phyloP scores from a whole-genome alignment of 2,888 invertebrate species.

The Apocheima hispidaria region DNA sequence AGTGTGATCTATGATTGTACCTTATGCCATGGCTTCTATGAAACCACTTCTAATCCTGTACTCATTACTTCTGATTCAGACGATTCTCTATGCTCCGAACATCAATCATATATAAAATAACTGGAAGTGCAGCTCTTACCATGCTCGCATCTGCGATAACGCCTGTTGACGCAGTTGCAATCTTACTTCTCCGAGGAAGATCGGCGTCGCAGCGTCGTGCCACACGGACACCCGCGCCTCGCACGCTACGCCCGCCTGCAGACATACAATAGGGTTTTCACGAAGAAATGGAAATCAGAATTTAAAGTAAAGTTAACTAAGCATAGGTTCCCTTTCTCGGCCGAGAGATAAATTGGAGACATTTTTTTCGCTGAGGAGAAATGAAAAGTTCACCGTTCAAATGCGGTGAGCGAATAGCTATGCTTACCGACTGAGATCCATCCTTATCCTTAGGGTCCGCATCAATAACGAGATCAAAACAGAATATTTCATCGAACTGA shows the following conservation, averaged over 20 bases:
- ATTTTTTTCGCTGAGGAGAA: not conserved
- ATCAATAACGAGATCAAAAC: slow-evolving; percentile 89
- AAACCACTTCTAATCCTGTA: too few relatives aligned
- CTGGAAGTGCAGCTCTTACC: slow-evolving; percentile 82
- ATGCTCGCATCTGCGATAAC: slow-evolving; percentile 86
- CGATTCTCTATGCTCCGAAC: too few relatives aligned
- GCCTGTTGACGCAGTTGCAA: slow-evolving; percentile 90
- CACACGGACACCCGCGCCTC: slow-evolving; percentile 94
- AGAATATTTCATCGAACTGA: slow-evolving; percentile 94
- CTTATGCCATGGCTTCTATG: too few relatives aligned
- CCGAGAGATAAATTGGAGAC: not conserved
- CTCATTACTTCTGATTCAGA: too few relatives aligned
- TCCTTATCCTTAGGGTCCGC: slow-evolving; percentile 84
- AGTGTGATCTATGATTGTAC: too few relatives aligned
- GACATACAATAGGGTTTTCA: not conserved
- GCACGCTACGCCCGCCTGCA: slow-evolving; percentile 89
- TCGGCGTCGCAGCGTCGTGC: slow-evolving; percentile 94
- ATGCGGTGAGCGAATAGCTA: too few relatives aligned
- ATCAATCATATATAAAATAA: too few relatives aligned
- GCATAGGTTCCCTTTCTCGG: not conserved
- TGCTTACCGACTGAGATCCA: slow-evolving; percentile 84
- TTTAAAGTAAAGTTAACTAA: not conserved
- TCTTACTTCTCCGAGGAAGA: slow-evolving; percentile 95
- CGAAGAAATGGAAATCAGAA: not conserved
- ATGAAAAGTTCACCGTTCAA: not conserved